Conservation (phyloP, 2,113 vertebrate species). For the Marmota flaviventris region DNA sequence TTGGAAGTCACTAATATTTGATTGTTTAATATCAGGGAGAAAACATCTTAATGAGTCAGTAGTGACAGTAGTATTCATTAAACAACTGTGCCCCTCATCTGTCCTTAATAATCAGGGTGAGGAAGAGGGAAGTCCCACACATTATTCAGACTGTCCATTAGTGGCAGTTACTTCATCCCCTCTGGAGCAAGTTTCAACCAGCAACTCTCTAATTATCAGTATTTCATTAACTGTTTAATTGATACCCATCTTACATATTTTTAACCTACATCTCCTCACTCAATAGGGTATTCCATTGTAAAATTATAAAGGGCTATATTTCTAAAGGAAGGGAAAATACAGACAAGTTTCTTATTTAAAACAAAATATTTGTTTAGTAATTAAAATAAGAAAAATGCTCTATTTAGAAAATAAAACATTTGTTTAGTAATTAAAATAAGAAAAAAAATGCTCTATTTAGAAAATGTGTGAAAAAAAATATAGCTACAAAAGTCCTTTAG, state of each 20-base stretch:
- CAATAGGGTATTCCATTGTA: not conserved
- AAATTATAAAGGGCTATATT: not conserved
- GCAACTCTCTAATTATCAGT: not conserved
- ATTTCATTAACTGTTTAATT: not conserved
- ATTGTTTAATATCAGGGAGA: not conserved
- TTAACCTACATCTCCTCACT: not conserved
- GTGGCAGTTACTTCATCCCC: fast-evolving
- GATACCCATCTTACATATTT: not conserved
- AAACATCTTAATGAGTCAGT: not conserved
- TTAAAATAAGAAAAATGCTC: not conserved
- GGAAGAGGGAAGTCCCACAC: fast-evolving
- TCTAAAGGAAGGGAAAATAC: not conserved
- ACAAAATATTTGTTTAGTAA: not conserved
- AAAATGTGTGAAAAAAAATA: not conserved
- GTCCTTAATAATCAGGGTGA: not conserved
- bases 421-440: not conserved
- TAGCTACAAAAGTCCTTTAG: not conserved
- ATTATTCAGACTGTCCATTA: fast-evolving
- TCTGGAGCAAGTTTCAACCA: fast-evolving
- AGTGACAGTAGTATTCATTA: not conserved
- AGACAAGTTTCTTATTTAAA: not conserved
- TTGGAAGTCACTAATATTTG: not conserved
- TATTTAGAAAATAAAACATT: not conserved
- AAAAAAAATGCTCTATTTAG: not conserved
- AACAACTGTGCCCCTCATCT: fast-evolving